Percentiles rank a stretch among this genome's conserved stretches.
Conservation (phyloP, 1,140 invertebrate species). For the Lasioglossum albipes region DNA sequence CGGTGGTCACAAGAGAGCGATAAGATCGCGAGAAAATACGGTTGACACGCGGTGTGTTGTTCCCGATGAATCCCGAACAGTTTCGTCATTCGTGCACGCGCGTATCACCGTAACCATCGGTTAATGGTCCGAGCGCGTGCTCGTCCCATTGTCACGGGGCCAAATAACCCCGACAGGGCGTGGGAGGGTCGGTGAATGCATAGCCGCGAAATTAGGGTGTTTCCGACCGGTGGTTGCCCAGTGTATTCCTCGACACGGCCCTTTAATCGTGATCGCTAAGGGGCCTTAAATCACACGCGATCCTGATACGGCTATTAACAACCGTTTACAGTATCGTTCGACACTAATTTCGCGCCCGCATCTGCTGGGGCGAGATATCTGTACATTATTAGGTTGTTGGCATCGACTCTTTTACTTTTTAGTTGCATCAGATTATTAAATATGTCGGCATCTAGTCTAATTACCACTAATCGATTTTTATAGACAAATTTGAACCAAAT, state of each 20-base stretch:
- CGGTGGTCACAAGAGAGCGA: not conserved
- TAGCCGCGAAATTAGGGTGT: constrained; percentile 1
- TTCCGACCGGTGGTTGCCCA: not conserved
- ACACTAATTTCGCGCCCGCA: not conserved
- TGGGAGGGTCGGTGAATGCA: not conserved
- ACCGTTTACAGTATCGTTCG: not conserved
- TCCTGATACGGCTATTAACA: constrained; percentile 4
- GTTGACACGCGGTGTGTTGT: not conserved
- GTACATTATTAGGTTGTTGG: not conserved
- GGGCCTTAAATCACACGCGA: not conserved
- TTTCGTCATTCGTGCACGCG: not conserved
- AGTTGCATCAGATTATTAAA: too few relatives aligned
- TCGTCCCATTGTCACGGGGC: constrained; percentile 1
- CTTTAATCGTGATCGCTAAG: not conserved
- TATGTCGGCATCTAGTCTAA: too few relatives aligned
- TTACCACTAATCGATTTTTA: too few relatives aligned
- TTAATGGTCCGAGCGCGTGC: constrained; percentile 1
- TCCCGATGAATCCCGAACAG: not conserved
- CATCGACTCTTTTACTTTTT: too few relatives aligned
- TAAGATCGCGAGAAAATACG: not conserved
- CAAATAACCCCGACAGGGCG: not conserved
- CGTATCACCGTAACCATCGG: not conserved
- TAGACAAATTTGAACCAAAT: too few relatives aligned
- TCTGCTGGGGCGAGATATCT: not conserved
- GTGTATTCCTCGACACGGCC: constrained; percentile 1